A percentile compares a stretch with the other conserved stretches of the same genome.
Evolutionary conservation across 2,113 vertebrate genomes (phyloP).

Genomic region (Hippopotamus amphibius): DNA sequence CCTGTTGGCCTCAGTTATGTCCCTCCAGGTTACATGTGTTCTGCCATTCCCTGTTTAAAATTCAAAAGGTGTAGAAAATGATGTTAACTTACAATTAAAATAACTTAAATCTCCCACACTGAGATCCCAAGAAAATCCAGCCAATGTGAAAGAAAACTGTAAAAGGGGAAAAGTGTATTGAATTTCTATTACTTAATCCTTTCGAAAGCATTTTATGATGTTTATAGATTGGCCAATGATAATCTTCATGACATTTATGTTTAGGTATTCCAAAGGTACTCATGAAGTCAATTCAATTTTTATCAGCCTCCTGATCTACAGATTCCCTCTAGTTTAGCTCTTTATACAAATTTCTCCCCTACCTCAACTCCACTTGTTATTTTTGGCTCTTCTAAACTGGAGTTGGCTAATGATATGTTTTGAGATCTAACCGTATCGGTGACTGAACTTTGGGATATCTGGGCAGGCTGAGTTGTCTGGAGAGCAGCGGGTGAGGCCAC

Average conservation of each 20-base stretch:
- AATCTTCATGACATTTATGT: background rate
- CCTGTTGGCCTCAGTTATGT: background rate
- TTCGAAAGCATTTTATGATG: background rate
- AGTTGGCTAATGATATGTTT: background rate
- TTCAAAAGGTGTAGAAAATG: background rate
- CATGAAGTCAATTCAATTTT: background rate
- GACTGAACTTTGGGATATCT: background rate
- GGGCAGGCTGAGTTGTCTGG: background rate
- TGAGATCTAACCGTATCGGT: background rate
- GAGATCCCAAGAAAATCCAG: slow-evolving; percentile 24
- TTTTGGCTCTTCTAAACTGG: background rate
- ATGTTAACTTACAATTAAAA: background rate
- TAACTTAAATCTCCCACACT: slow-evolving; percentile 6
- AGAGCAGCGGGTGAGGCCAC: background rate
- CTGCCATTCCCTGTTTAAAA: background rate
- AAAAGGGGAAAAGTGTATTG: background rate
- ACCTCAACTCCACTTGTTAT: background rate
- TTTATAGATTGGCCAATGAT: background rate
- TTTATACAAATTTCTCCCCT: background rate
- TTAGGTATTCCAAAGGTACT: background rate
- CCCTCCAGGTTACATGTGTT: background rate
- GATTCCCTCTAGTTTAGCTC: background rate
- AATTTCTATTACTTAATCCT: background rate
- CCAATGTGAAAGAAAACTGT: background rate
- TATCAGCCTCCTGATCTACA: background rate